Percentiles rank a stretch among this genome's conserved stretches.
Evolutionary conservation across 2,888 invertebrate species (phyloP).

Genomic region (Lycia hirtaria): DNA sequence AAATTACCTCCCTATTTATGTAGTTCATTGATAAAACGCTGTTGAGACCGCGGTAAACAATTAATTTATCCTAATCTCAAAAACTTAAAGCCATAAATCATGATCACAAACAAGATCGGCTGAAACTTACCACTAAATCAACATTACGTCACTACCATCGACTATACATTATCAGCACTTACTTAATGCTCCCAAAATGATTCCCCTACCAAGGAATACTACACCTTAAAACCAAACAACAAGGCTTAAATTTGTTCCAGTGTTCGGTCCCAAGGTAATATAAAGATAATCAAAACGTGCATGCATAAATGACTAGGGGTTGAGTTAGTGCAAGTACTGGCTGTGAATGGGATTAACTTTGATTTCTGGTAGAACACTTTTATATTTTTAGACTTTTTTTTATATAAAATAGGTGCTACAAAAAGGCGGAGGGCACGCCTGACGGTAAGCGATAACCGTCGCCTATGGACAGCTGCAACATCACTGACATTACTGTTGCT

Average conservation of each 20-base stretch:
- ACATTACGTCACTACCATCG: slow-evolving; percentile 16
- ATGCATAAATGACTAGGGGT: slow-evolving; percentile 21
- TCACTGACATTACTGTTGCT: no score
- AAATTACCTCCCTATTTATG: no score
- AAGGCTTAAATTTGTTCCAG: background rate
- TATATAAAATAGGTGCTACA: no score
- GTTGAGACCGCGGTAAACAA: background rate
- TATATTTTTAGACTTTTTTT: no score
- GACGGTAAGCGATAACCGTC: no score
- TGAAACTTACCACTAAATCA: slow-evolving; percentile 22
- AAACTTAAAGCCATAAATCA: slow-evolving; percentile 2
- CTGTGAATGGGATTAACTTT: background rate
- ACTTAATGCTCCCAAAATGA: slow-evolving; percentile 2
- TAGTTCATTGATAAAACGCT: background rate
- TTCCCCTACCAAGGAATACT: background rate
- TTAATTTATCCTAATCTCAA: background rate
- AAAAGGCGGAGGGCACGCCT: no score
- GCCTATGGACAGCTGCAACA: no score
- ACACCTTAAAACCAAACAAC: background rate
- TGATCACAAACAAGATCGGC: background rate
- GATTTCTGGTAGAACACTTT: no score
- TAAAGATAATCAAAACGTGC: background rate
- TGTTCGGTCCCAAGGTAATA: slow-evolving; percentile 1
- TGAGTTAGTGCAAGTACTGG: slow-evolving; percentile 21
- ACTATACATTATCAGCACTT: slow-evolving; percentile 16